phyloP scores from a whole-genome alignment of 2,797 vertebrate genomes.

The Malurus splendens region DNA sequence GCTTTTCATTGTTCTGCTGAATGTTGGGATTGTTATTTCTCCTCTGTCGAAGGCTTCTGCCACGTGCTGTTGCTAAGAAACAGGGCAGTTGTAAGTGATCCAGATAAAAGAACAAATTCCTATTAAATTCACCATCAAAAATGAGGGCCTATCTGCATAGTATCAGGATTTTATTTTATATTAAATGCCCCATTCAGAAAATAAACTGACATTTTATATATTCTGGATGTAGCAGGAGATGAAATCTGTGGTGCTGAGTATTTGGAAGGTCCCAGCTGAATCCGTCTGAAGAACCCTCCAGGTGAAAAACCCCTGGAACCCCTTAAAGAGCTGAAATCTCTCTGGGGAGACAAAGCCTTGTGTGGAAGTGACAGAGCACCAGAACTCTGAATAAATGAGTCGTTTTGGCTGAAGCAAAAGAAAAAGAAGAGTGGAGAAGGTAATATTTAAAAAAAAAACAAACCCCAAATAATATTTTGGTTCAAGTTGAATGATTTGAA shows the following conservation, averaged over 20 bases:
- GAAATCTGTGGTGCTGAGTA: background rate
- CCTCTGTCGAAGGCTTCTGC: background rate
- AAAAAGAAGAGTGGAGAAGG: background rate
- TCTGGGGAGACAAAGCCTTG: background rate
- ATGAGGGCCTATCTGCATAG: background rate
- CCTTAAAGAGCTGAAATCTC: background rate
- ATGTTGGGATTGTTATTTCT: background rate
- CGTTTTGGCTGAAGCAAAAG: background rate
- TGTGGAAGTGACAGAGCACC: background rate
- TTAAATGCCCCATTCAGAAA: background rate
- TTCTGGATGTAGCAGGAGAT: background rate
- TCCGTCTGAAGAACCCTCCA: background rate
- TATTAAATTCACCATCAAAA: background rate
- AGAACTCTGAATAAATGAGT: background rate
- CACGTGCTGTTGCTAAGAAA: conserved; percentile 49
- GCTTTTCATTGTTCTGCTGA: background rate
- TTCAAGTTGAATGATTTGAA: background rate
- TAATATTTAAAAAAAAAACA: background rate
- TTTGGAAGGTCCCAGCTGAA: background rate
- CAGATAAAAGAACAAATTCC: background rate
- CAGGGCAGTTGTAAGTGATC: background rate
- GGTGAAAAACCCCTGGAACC: background rate
- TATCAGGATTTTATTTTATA: background rate
- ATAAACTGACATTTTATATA: background rate
- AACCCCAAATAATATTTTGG: background rate